Evolutionary conservation across 2,113 vertebrate species (phyloP).

Genomic region (Sclerurus mexicanus): DNA sequence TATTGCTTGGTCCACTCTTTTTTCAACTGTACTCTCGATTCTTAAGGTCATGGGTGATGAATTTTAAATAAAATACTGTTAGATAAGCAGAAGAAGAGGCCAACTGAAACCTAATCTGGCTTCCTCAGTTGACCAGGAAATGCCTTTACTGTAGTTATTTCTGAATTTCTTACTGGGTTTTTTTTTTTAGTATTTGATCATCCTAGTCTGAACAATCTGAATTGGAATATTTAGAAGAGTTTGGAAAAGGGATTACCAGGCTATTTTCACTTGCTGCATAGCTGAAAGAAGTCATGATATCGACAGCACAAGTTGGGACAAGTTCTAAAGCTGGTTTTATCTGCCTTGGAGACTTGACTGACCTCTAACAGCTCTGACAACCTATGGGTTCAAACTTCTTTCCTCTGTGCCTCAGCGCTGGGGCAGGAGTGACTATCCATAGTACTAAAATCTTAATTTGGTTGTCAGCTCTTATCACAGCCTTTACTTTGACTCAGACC

Average conservation of each 20-base stretch:
- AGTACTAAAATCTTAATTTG: slow-evolving; percentile 4
- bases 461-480: slow-evolving; percentile 22
- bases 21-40: not conserved
- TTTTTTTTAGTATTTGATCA: not conserved
- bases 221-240: not conserved
- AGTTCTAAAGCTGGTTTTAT: not conserved
- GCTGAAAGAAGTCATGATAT: not conserved
- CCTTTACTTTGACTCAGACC: not conserved
- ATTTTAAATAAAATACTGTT: slow-evolving; percentile 38
- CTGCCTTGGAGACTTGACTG: not conserved
- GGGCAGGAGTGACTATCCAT: not conserved
- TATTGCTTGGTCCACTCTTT: not conserved
- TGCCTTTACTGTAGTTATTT: not conserved
- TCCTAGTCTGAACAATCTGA: not conserved
- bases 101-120: slow-evolving; percentile 21
- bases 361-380: not conserved
- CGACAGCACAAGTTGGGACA: not conserved
- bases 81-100: not conserved
- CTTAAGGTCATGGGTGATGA: not conserved
- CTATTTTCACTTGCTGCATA: not conserved
- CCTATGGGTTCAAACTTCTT: not conserved
- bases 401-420: not conserved
- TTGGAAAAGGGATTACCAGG: not conserved
- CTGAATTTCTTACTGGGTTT: not conserved
- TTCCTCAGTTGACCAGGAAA: slow-evolving; percentile 7